phyloP scores from a whole-genome alignment of 2,797 vertebrate genomes.

The Silurus aristotelis region DNA sequence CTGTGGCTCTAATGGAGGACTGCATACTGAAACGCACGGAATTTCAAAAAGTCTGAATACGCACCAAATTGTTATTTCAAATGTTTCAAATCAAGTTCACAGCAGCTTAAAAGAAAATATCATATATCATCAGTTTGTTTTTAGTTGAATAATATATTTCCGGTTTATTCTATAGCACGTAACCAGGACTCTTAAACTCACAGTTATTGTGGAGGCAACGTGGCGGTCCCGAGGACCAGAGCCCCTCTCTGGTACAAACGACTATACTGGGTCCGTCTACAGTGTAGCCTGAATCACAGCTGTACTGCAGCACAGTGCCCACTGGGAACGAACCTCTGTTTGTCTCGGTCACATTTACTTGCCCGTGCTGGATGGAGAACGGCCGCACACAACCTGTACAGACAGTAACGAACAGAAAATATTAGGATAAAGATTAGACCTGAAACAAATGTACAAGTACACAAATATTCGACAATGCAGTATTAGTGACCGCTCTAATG shows the following conservation, averaged over 20 bases:
- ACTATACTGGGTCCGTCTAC: conserved; percentile 74
- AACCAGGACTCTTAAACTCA: conserved; percentile 55
- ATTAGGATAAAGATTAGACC: not conserved
- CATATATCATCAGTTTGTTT: too few species aligned
- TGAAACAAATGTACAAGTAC: too few species aligned
- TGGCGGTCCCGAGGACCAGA: conserved; percentile 75
- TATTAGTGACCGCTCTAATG: not conserved
- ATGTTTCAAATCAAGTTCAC: too few species aligned
- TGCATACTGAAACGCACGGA: conserved; percentile 77
- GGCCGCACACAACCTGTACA: conserved; percentile 73
- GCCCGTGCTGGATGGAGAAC: conserved; percentile 77
- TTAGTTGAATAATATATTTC: too few species aligned
- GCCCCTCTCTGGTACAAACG: conserved; percentile 70
- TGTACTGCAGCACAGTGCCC: conserved; percentile 78
- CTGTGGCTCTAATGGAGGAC: conserved; percentile 85
- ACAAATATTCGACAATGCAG: too few species aligned
- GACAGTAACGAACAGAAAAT: not conserved
- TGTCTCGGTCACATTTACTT: conserved; percentile 77
- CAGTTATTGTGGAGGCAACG: conserved; percentile 72
- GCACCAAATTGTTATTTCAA: too few species aligned
- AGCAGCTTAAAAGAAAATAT: too few species aligned
- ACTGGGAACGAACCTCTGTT: conserved; percentile 74
- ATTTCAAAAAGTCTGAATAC: not conserved
- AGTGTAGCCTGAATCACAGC: conserved; percentile 75
- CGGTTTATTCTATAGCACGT: not conserved